A percentile compares a stretch with the other conserved stretches of the same genome.
Evolutionary conservation across 2,888 invertebrate genomes (phyloP).

Genomic region (Euplexia lucipara): DNA sequence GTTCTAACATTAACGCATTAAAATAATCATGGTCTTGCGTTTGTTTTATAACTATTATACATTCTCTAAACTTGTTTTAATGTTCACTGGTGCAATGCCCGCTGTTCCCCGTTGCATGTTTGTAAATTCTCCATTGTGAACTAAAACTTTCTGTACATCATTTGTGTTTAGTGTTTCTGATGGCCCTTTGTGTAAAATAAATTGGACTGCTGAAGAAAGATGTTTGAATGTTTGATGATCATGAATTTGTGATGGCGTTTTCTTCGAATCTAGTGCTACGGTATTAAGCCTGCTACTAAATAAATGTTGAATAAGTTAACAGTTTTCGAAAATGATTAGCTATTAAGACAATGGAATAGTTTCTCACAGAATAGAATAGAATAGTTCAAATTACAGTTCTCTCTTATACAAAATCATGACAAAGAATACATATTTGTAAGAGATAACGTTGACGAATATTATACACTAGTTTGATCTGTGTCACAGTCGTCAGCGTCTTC

Average conservation of each 20-base stretch:
- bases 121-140: slow-evolving; percentile 48
- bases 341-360: background rate
- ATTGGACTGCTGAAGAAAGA: slow-evolving; percentile 29
- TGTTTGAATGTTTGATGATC: slow-evolving; percentile 29
- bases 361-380: no score
- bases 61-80: slow-evolving; percentile 41
- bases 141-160: slow-evolving; percentile 52
- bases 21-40: slow-evolving; percentile 22
- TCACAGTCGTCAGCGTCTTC: no score
- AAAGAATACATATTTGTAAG: no score
- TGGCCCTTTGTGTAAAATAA: slow-evolving; percentile 42
- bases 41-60: slow-evolving; percentile 31
- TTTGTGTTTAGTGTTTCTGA: slow-evolving; percentile 44
- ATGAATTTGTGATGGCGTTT: slow-evolving; percentile 20
- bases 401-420: no score
- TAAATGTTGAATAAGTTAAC: background rate
- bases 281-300: background rate
- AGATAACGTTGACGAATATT: no score
- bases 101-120: slow-evolving; percentile 45
- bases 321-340: background rate
- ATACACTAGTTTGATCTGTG: no score
- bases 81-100: slow-evolving; percentile 41
- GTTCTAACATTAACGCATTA: slow-evolving; percentile 10
- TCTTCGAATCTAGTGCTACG: background rate
- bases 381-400: no score